Evolutionary conservation across 2,797 vertebrate genomes (phyloP).

Genomic region (Morelia viridis): DNA sequence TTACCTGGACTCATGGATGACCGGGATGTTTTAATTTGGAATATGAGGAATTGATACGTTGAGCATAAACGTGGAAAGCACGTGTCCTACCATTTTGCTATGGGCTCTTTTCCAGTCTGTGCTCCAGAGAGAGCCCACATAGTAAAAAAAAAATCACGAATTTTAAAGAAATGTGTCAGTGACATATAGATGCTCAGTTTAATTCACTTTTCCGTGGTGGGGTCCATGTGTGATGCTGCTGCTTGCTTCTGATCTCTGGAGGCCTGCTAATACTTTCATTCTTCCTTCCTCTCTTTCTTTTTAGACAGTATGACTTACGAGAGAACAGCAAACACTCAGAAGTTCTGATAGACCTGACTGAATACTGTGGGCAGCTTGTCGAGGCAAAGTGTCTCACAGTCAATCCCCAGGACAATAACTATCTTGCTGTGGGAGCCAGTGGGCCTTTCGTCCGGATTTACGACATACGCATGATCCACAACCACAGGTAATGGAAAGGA

Average conservation of each 20-base stretch:
- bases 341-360: constrained; percentile 94
- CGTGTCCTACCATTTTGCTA: background rate
- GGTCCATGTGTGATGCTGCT: background rate
- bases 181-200: background rate
- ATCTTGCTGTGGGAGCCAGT: constrained; percentile 92
- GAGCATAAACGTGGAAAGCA: background rate
- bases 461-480: constrained; percentile 98
- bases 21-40: background rate
- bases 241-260: accelerated
- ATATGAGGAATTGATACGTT: background rate
- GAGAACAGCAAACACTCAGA: constrained; percentile 96
- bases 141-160: background rate
- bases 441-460: constrained; percentile 97
- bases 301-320: constrained; percentile 94
- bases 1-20: background rate
- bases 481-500: constrained; percentile 82
- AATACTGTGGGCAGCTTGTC: constrained; percentile 96
- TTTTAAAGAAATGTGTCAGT: background rate
- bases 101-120: background rate
- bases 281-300: constrained; percentile 43
- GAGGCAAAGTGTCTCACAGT: constrained; percentile 97
- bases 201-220: background rate
- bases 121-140: background rate
- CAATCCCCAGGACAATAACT: constrained; percentile 97
- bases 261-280: background rate